Base-by-base conservation (phyloP, 1,140 invertebrate genomes). In the Amyelois transitella region DNA sequence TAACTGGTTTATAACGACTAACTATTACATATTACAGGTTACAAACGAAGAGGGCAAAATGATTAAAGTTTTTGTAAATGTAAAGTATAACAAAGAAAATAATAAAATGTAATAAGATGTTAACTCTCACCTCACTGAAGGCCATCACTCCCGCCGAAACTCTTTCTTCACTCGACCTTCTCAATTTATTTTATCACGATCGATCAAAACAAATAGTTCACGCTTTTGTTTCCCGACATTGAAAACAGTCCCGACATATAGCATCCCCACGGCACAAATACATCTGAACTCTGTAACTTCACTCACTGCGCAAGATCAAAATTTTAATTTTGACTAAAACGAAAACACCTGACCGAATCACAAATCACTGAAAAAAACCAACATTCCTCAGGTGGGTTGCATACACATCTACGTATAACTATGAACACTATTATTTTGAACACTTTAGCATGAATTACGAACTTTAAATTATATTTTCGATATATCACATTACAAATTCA, bases 371-470 rank as follows among this genome's bases (percentile, higher is more conserved):
- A 87, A 89, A 88, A n/a, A 87, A 86, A 85, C 75, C 81, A 85
- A 88, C 87, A 89, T 89, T 89, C 87, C 87, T 89, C 87, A 89
- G 87, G 87, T 89, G 87, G 87, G 82, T 87, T 84, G 86, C 69
- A 77, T 76, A 67, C 80, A 88, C 80, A 77, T 75, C 58, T 62
- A 57, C 68, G 60, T 71, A 58, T 64, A 70, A 69, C 60, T 72
- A 69, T 61, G 43, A 69, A 62, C 64, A 73, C 65, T 19, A 59
- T 53, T 64, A 62, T 64, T 69, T 56, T 51, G 61, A 68, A 66
- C 77, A 81, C 75, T 77, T 64, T 69, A 60, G 69, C 70, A 76
- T 66, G 66, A 75, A 50, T 68, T 63, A 66, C 55, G 60, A 45
- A 68, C 59, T 66, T 81, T 72, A 73, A 66, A 47, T 60, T 52